Base-by-base conservation (phyloP, 2,797 vertebrate genomes). In the Bovichtus variegatus region DNA sequence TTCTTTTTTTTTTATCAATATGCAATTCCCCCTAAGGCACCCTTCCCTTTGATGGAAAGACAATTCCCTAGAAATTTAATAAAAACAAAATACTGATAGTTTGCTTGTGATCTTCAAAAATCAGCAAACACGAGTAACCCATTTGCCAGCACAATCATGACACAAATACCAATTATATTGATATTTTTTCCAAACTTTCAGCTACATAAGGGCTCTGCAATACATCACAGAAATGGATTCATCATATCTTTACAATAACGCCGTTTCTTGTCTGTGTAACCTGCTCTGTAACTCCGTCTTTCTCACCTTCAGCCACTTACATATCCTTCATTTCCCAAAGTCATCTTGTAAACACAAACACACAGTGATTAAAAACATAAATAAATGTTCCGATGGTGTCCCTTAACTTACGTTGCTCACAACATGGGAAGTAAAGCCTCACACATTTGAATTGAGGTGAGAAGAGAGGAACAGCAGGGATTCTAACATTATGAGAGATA, bases 1-100 rank as follows among this genome's bases (percentile, higher is more conserved):
- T 81, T 90, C 84, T 87, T 72, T 87, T 41, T 72, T 83, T 64
- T 76, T 78, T 59, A 63, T 71, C 41, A 78, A 76, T 61, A 72
- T 73, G 71, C 85, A 86, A 74, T 73, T 87, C 55, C 89, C 85
- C 80, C 87, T 92, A 94, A 95, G 92, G 93, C 92, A 94, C 83
- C 91, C 75, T 86, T 92, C 85, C 90, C 88, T 90, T 91, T 81
- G 47, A 92, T 82, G 80, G 82, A 89, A 90, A 89, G 70, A 86
- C 11, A 54, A 67, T 83, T 88, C 58, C 67, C 71, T 67, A 65
- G 9, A 59, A 69, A 68, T 79, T 70, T 1, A 58, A 60, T 40
- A 53, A 74, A 76, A 83, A 78, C 25, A 82, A 34, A 72, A 89
- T 64, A 87, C 79, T 77, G 64, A 80, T 11, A 50, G 43, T 76